These are phyloP conservation scores for Mythimna pallens DNA, from an alignment of 2,888 invertebrate genomes.

Conservation along the genomic window DNA sequence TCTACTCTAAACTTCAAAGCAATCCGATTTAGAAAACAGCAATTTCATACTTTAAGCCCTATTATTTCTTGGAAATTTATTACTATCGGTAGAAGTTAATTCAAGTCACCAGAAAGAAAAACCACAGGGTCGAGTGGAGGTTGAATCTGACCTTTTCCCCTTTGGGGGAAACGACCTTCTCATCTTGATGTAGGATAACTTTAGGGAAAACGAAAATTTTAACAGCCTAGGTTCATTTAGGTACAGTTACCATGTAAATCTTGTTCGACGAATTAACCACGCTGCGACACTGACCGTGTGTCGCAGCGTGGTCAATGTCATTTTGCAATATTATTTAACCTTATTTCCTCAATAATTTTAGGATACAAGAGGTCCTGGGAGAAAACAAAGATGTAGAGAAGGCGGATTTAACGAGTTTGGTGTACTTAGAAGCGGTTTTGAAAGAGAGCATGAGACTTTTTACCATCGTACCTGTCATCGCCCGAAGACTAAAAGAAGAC, in stretches of 20 bases:
- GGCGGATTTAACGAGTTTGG: conserved; percentile 74
- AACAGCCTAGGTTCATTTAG: too few species aligned
- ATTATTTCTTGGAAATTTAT: too few species aligned
- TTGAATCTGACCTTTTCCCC: too few species aligned
- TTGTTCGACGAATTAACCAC: not conserved
- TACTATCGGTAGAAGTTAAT: too few species aligned
- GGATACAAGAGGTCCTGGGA: conserved; percentile 75
- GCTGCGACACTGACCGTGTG: not conserved
- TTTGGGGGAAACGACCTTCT: too few species aligned
- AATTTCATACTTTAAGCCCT: too few species aligned
- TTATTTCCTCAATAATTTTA: conserved; percentile 42
- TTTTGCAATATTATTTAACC: not conserved
- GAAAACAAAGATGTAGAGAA: conserved; percentile 77
- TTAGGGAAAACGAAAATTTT: too few species aligned
- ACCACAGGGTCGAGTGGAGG: too few species aligned
- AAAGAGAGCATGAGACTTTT: conserved; percentile 81
- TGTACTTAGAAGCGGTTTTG: conserved; percentile 80
- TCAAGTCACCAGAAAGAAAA: too few species aligned
- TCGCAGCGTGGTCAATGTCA: not conserved
- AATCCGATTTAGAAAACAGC: too few species aligned
- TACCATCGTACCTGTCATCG: conserved; percentile 76
- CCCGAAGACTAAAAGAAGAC: conserved; percentile 74
- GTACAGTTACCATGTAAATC: not conserved
- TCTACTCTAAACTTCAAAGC: too few species aligned
- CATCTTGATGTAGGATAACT: too few species aligned